These are phyloP conservation scores for Argyresthia goedartella DNA, from an alignment of 2,888 invertebrate genomes.

Conservation along the genomic window DNA sequence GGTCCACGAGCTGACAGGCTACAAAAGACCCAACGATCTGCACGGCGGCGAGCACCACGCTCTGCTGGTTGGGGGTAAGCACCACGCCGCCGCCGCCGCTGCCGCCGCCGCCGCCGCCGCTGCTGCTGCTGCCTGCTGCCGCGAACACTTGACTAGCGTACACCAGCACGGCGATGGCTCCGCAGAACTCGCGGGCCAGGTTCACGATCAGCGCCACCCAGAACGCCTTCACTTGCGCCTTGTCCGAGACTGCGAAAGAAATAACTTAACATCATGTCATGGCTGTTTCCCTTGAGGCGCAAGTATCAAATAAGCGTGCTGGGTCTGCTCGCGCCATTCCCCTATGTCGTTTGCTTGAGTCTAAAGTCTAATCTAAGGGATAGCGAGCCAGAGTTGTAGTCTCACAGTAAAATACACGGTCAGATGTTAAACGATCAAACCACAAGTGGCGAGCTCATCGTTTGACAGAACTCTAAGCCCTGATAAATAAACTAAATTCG, in stretches of 20 bases:
- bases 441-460: too few species aligned
- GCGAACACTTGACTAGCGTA: conserved; percentile 60
- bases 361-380: too few species aligned
- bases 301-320: too few species aligned
- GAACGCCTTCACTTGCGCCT: conserved; percentile 51
- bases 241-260: conserved; percentile 38
- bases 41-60: conserved; percentile 50
- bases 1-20: conserved; percentile 56
- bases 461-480: too few species aligned
- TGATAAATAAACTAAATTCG: too few species aligned
- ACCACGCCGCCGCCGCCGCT: conserved; percentile 11
- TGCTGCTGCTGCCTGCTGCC: conserved; percentile 37
- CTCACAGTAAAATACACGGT: too few species aligned
- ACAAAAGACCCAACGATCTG: conserved; percentile 56
- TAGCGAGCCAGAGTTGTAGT: too few species aligned
- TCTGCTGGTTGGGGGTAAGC: conserved; percentile 53
- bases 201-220: conserved; percentile 60
- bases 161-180: conserved; percentile 55
- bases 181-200: conserved; percentile 55
- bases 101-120: conserved; percentile 18
- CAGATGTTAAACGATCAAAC: too few species aligned
- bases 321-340: too few species aligned
- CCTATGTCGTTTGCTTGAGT: too few species aligned
- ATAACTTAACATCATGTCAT: too few species aligned
- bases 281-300: too few species aligned